A percentile compares a stretch with the other conserved stretches of the same genome.
These are phyloP conservation scores for Apocrypta bakeri DNA, from an alignment of 1,140 invertebrate genomes.

Conservation along the genomic window DNA sequence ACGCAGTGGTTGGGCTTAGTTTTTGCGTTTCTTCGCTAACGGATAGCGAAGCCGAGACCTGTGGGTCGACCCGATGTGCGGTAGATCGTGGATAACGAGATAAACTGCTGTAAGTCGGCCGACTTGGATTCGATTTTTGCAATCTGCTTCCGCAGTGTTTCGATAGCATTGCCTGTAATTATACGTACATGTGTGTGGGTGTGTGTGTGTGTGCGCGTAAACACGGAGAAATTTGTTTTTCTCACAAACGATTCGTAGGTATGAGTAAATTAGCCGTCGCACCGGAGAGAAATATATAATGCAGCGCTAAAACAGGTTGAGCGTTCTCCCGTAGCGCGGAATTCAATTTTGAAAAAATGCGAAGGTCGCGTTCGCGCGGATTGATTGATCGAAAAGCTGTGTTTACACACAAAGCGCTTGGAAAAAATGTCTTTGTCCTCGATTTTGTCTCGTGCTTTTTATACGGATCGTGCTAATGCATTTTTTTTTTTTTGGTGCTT, in stretches of 20 bases:
- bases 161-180: constrained; percentile 69
- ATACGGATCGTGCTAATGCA: too few species aligned
- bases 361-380: neutral
- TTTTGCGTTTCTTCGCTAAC: constrained; percentile 65
- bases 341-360: neutral
- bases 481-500: too few species aligned
- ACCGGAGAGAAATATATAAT: too few species aligned
- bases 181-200: too few species aligned
- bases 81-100: constrained; percentile 60
- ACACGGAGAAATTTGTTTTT: too few species aligned
- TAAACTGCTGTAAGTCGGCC: constrained; percentile 66
- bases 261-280: too few species aligned
- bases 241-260: too few species aligned
- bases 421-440: neutral
- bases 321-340: neutral
- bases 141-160: constrained; percentile 67
- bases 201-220: too few species aligned
- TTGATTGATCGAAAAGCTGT: neutral
- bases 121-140: constrained; percentile 54
- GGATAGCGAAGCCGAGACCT: constrained; percentile 62
- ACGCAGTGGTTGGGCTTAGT: constrained; percentile 39
- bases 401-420: neutral
- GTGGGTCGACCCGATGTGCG: constrained; percentile 48
- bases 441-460: neutral
- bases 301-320: neutral